A percentile compares a stretch with the other conserved stretches of the same genome.
Conservation (phyloP, 2,888 invertebrate genomes). For the Linhomoeus sp. region DNA sequence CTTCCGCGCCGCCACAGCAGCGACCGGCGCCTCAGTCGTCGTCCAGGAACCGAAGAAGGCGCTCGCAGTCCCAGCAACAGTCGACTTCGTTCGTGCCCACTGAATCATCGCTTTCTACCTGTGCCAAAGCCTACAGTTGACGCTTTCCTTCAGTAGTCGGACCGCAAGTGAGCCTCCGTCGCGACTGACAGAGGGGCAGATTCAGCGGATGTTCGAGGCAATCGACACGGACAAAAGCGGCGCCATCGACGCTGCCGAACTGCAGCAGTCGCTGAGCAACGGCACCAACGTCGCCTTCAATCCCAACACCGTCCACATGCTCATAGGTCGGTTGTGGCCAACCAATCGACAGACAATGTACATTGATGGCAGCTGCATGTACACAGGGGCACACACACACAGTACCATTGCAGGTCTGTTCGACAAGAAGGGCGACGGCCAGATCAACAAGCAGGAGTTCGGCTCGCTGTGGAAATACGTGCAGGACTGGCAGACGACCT, state of each 20-base stretch:
- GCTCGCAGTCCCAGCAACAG: too few species aligned
- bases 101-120: too few species aligned
- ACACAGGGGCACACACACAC: too few species aligned
- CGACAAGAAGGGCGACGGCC: constrained; percentile 67
- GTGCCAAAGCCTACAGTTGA: too few species aligned
- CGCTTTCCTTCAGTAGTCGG: too few species aligned
- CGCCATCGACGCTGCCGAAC: constrained; percentile 62
- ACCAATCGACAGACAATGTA: too few species aligned
- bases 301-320: constrained; percentile 80
- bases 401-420: constrained; percentile 44
- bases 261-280: constrained; percentile 76
- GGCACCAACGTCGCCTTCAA: constrained; percentile 93
- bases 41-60: too few species aligned
- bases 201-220: constrained; percentile 10
- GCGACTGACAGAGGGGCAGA: not conserved
- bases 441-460: constrained; percentile 83
- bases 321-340: constrained; percentile 64
- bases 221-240: constrained; percentile 47
- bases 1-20: too few species aligned
- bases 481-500: constrained; percentile 90
- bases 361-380: too few species aligned
- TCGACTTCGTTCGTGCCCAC: too few species aligned
- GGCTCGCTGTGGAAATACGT: constrained; percentile 92
- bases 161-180: too few species aligned
- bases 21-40: too few species aligned